phyloP scores from a whole-genome alignment of 2,113 vertebrate species.

The Coryphaenoides rupestris region DNA sequence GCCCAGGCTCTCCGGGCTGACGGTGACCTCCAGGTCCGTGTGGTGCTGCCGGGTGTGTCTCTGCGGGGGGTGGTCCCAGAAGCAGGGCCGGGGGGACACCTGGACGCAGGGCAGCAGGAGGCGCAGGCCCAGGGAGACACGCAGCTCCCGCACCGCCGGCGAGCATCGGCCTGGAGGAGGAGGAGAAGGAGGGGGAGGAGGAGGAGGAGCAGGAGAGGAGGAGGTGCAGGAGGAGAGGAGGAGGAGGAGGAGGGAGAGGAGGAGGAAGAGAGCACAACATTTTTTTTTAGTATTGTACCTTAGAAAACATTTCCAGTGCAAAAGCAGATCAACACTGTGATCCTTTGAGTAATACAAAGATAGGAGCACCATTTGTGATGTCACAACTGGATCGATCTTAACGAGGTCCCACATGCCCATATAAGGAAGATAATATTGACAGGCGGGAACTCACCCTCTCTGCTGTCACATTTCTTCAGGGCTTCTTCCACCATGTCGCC shows the following conservation, averaged over 20 bases:
- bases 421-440: background rate
- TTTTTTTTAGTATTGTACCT: too few species aligned
- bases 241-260: too few species aligned
- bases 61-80: conserved; percentile 73
- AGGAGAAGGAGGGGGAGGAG: background rate
- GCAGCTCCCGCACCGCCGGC: conserved; percentile 42
- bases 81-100: conserved; percentile 75
- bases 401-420: background rate
- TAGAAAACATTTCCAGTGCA: too few species aligned
- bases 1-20: conserved; percentile 69
- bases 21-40: conserved; percentile 77
- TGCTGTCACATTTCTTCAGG: conserved; percentile 49
- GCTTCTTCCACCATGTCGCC: conserved; percentile 50
- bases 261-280: too few species aligned
- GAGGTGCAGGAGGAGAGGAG: background rate
- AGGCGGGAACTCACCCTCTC: conserved; percentile 47
- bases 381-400: too few species aligned
- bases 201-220: background rate
- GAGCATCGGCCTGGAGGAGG: conserved; percentile 45
- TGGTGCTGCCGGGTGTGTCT: conserved; percentile 62
- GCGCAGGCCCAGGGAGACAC: conserved; percentile 55
- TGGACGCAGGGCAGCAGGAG: conserved; percentile 72
- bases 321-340: too few species aligned
- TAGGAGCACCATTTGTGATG: too few species aligned
- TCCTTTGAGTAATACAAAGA: too few species aligned